phyloP scores from a whole-genome alignment of 2,888 invertebrate species.

The Palloptera scutellata region DNA sequence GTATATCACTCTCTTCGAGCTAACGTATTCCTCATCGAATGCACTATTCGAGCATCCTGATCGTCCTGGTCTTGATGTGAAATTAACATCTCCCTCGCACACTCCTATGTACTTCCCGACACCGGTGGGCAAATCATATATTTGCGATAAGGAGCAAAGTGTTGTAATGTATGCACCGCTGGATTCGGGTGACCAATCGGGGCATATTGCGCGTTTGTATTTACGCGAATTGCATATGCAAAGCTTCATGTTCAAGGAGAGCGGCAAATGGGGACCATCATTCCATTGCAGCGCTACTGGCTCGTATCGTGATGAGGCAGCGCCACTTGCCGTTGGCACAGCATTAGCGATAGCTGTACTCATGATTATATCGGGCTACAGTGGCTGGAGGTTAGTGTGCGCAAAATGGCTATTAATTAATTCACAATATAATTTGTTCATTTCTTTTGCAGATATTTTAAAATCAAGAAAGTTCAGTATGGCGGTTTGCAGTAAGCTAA shows the following conservation, averaged over 20 bases:
- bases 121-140: slow-evolving; percentile 85
- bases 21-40: slow-evolving; percentile 77
- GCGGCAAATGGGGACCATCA: slow-evolving; percentile 68
- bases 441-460: slow-evolving; percentile 76
- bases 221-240: slow-evolving; percentile 79
- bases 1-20: slow-evolving; percentile 81
- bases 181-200: slow-evolving; percentile 62
- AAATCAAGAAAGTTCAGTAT: slow-evolving; percentile 90
- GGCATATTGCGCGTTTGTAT: slow-evolving; percentile 71
- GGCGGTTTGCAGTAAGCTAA: slow-evolving; percentile 83
- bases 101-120: slow-evolving; percentile 79
- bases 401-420: background rate
- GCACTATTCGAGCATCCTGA: slow-evolving; percentile 70
- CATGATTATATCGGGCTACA: slow-evolving; percentile 83
- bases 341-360: slow-evolving; percentile 84
- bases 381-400: slow-evolving; percentile 67
- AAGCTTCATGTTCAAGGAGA: slow-evolving; percentile 87
- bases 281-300: slow-evolving; percentile 66
- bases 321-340: slow-evolving; percentile 84
- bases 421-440: background rate
- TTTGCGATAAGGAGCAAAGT: slow-evolving; percentile 76
- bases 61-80: slow-evolving; percentile 67
- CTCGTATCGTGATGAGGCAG: slow-evolving; percentile 79
- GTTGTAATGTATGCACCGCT: slow-evolving; percentile 70
- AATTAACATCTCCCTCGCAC: slow-evolving; percentile 68